Base-by-base conservation (phyloP, 2,113 vertebrate genomes). In the Osmerus eperlanus region DNA sequence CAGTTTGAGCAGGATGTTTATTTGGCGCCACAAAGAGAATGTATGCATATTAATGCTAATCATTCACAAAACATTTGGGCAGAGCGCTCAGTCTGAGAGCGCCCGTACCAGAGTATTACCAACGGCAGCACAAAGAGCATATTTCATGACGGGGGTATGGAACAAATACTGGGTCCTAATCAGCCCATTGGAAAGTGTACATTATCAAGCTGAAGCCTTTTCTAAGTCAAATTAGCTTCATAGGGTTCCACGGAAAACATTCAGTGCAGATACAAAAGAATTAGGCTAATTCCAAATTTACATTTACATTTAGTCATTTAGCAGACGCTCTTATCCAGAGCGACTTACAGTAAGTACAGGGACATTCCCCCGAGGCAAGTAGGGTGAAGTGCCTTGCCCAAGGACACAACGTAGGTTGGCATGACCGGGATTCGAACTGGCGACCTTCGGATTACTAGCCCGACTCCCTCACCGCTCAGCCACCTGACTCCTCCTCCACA, bases 281-380 rank as follows among this genome's bases (percentile, higher is more conserved):
- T 62, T 62, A 71, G 69, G 69, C 59, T 71, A 71, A 71, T 71
- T 71, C 69, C 23, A 21, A 71, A 62, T 71, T 52, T 71, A n/a
- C n/a, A n/a, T n/a, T n/a, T n/a, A n/a, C n/a, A n/a, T n/a, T n/a
- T n/a, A n/a, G n/a, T n/a, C n/a, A n/a, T n/a, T n/a, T n/a, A n/a
- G n/a, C n/a, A n/a, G n/a, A n/a, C n/a, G n/a, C n/a, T n/a, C n/a
- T n/a, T n/a, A n/a, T n/a, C n/a, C n/a, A n/a, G n/a, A n/a, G n/a
- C n/a, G n/a, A n/a, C n/a, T n/a, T n/a, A n/a, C n/a, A n/a, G n/a
- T n/a, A n/a, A n/a, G n/a, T n/a, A n/a, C n/a, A n/a, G n/a, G n/a
- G n/a, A n/a, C n/a, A n/a, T n/a, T n/a, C n/a, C n/a, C n/a, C n/a
- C n/a, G n/a, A n/a, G n/a, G n/a, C n/a, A n/a, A n/a, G n/a, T n/a